These are phyloP conservation scores for Dromas ardeola DNA, from an alignment of 2,113 vertebrate species.

Conservation along the genomic window DNA sequence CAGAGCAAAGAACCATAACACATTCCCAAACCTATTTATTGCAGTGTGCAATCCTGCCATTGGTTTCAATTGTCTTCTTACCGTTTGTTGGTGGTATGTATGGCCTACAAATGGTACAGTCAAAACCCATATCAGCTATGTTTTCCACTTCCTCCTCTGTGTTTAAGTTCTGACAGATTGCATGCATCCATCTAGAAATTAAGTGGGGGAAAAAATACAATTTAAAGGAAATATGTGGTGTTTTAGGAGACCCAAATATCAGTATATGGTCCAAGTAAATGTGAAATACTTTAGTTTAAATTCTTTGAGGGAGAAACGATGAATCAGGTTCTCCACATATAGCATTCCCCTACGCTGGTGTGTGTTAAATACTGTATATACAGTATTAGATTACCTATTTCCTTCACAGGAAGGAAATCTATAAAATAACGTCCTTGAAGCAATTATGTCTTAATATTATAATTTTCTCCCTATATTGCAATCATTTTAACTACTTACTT, in stretches of 20 bases:
- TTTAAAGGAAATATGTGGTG: slow-evolving; percentile 63
- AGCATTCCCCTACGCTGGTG: background rate
- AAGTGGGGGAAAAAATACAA: slow-evolving; percentile 62
- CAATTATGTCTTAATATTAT: background rate
- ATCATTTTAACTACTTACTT: background rate
- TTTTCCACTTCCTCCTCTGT: slow-evolving; percentile 91
- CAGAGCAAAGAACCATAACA: slow-evolving; percentile 7
- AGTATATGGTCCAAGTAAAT: slow-evolving; percentile 7
- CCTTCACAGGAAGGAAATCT: background rate
- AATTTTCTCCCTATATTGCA: background rate
- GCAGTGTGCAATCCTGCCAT: slow-evolving; percentile 29
- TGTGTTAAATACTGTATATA: background rate
- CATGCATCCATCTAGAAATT: slow-evolving; percentile 93
- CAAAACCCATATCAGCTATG: slow-evolving; percentile 90
- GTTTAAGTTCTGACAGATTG: slow-evolving; percentile 90
- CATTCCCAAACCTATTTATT: slow-evolving; percentile 34
- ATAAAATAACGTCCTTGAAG: background rate
- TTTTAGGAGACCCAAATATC: slow-evolving; percentile 49
- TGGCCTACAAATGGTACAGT: slow-evolving; percentile 91
- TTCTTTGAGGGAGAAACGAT: background rate
- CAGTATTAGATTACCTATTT: background rate
- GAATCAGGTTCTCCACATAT: background rate
- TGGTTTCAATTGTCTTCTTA: slow-evolving; percentile 68
- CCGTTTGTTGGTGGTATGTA: slow-evolving; percentile 78
- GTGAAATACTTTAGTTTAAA: background rate